Conservation (phyloP, 2,797 vertebrate genomes). For the Fratercula arctica region DNA sequence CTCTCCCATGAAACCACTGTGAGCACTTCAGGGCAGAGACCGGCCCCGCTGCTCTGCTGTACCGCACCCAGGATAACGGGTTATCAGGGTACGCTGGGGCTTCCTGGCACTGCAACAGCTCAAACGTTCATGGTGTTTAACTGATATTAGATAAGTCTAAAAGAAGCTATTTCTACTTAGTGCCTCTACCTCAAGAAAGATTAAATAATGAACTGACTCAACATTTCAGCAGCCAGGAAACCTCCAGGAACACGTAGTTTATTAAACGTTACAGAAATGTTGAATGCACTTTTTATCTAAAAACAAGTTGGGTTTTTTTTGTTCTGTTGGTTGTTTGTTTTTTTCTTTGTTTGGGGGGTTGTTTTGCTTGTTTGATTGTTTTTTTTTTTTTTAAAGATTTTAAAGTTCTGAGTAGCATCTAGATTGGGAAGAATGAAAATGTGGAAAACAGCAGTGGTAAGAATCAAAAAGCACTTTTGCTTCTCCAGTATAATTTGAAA, state of each 20-base stretch:
- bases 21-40: not conserved
- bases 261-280: not conserved
- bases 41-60: not conserved
- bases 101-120: not conserved
- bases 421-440: not conserved
- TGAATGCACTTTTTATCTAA: not conserved
- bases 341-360: not conserved
- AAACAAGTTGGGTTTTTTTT: not conserved
- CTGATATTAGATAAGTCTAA: not conserved
- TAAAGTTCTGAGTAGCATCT: not conserved
- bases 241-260: not conserved
- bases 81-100: fast-evolving
- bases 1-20: not conserved
- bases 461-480: not conserved
- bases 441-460: not conserved
- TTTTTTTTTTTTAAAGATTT: not conserved
- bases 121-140: fast-evolving
- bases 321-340: no score
- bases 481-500: not conserved
- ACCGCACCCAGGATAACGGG: fast-evolving
- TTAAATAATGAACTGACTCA: not conserved
- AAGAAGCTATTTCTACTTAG: not conserved
- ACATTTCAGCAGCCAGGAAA: not conserved
- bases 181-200: not conserved
- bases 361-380: not conserved